Evolutionary conservation across 2,113 vertebrate genomes (phyloP), one percentile per base, ranked within the genome.

Genomic region (Xyliphius kryptos): DNA sequence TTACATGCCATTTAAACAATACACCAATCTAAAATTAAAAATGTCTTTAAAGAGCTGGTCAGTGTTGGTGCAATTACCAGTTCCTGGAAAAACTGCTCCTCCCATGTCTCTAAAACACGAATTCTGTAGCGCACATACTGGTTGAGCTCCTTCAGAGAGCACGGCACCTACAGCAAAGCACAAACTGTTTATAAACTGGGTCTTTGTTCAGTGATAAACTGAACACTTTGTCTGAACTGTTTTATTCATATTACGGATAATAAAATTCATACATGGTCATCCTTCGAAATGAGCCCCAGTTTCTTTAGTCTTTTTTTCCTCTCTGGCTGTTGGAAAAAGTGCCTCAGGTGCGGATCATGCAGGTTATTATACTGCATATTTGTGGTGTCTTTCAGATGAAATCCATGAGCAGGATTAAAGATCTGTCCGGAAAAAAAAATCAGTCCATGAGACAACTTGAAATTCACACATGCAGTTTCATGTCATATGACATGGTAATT

Each of bases 111-210:
- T 3, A 20, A 11, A 17, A 51, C 50, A 52, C 10, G 13, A 9
- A 22, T 52, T 32, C 21, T 32, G 9, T 22, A 32, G 10, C n/a
- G 8, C 11, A 15, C 15, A 22, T 32, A 22, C 22, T 13, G 19
- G 1, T 6, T 22, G 13, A 53, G 14, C 19, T 53, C 12, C 20
- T 32, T 14, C 20, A 8, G 1, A 26, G 50, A 26, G n/a, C 22
- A 55, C 22, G 37, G 50, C 50, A 52, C 50, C 50, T 52, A 13
- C 16, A n/a, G n/a, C n/a, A n/a, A n/a, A n/a, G n/a, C n/a, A n/a
- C n/a, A n/a, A n/a, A n/a, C n/a, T n/a, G n/a, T n/a, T n/a, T n/a
- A n/a, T n/a, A n/a, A n/a, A n/a, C n/a, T n/a, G n/a, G n/a, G n/a
- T n/a, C n/a, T n/a, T n/a, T n/a, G n/a, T n/a, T n/a, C n/a, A n/a